Evolutionary conservation across 2,888 invertebrate genomes (phyloP).

Genomic region (Emmelina monodactyla): DNA sequence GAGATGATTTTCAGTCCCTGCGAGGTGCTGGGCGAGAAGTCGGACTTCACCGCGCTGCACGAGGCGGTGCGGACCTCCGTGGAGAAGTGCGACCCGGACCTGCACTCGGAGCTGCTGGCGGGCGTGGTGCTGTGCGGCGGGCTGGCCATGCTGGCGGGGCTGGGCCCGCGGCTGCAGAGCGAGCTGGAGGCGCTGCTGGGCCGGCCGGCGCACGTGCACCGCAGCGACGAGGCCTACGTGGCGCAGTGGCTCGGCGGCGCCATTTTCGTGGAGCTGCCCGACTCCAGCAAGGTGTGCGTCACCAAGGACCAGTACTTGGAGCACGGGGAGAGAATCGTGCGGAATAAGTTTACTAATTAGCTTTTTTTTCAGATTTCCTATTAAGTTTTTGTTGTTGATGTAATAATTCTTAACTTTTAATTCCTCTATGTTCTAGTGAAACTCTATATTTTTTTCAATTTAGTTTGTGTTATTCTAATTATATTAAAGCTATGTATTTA

Average conservation of each 20-base stretch:
- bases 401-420: too few species aligned
- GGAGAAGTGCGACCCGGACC: constrained; percentile 33
- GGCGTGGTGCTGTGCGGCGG: constrained; percentile 38
- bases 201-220: constrained; percentile 23
- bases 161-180: constrained; percentile 25
- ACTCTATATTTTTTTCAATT: too few species aligned
- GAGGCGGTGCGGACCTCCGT: constrained; percentile 24
- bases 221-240: constrained; percentile 30
- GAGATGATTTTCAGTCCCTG: constrained; percentile 43
- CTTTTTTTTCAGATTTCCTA: too few species aligned
- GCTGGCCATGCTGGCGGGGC: constrained; percentile 29
- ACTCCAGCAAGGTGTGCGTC: constrained; percentile 31
- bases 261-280: constrained; percentile 35
- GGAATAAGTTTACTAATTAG: constrained; percentile 37
- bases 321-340: constrained; percentile 35
- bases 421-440: too few species aligned
- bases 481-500: too few species aligned
- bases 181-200: constrained; percentile 25
- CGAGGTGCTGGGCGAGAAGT: constrained; percentile 8
- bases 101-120: constrained; percentile 26
- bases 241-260: constrained; percentile 46
- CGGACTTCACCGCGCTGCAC: constrained; percentile 24
- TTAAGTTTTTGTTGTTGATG: too few species aligned
- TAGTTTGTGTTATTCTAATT: too few species aligned
- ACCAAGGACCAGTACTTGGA: constrained; percentile 40